Percentiles rank a stretch among this genome's conserved stretches.
Evolutionary conservation across 2,888 invertebrate species (phyloP).

Genomic region (Linhomoeus sp.): DNA sequence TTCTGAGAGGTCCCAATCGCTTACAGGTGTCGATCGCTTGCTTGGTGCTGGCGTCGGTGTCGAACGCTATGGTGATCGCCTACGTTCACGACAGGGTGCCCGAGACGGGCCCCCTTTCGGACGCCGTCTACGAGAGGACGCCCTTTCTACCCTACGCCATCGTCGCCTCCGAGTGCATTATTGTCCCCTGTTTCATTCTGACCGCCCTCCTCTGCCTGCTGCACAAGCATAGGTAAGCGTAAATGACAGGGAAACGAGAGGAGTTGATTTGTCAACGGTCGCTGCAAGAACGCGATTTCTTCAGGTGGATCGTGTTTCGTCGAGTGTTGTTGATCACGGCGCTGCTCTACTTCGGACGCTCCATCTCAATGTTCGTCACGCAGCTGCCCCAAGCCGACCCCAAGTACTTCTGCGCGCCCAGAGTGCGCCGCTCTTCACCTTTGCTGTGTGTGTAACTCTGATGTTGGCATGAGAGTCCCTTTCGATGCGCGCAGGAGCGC

Average conservation of each 20-base stretch:
- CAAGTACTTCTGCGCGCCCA: constrained; percentile 66
- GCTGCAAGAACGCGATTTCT: no score
- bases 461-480: no score
- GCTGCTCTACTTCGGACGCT: constrained; percentile 18
- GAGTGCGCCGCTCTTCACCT: no score
- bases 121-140: constrained; percentile 57
- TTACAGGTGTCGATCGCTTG: constrained; percentile 15
- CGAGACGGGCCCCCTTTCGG: constrained; percentile 55
- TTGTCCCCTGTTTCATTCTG: constrained; percentile 56
- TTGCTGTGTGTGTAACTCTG: no score
- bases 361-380: constrained; percentile 41
- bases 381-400: constrained; percentile 63
- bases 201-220: constrained; percentile 56
- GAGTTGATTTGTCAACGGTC: no score
- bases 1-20: no score
- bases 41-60: constrained; percentile 15
- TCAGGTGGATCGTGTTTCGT: no score
- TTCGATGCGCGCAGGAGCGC: no score
- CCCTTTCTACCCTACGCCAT: constrained; percentile 52
- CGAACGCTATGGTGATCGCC: constrained; percentile 38
- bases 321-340: constrained; percentile 17
- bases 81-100: constrained; percentile 70
- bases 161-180: constrained; percentile 60
- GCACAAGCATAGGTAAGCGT: constrained; percentile 64
- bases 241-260: no score